Evolutionary conservation across 1,140 invertebrate species (phyloP).

Genomic region (Cyrtorhinus lividipennis): DNA sequence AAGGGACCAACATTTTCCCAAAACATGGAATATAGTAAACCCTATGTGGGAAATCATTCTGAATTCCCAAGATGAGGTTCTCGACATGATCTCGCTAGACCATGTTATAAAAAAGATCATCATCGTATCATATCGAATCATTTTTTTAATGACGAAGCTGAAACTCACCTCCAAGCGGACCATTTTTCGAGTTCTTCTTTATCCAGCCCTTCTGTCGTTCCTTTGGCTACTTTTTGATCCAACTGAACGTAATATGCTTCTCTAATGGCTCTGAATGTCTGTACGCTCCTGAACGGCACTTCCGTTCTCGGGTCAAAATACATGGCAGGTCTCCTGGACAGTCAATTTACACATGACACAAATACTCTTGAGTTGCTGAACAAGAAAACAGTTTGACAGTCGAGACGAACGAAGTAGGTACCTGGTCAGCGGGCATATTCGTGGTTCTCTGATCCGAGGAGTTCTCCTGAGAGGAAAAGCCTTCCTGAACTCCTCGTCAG

Average conservation of each 20-base stretch:
- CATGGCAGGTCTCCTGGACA: slow-evolving; percentile 55
- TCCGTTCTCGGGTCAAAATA: slow-evolving; percentile 88
- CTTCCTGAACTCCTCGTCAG: slow-evolving; percentile 57
- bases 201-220: slow-evolving; percentile 34
- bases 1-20: too few relatives aligned
- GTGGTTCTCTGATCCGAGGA: slow-evolving; percentile 32
- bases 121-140: too few relatives aligned
- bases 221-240: slow-evolving; percentile 44
- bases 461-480: slow-evolving; percentile 44
- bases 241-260: slow-evolving; percentile 83
- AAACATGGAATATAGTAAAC: too few relatives aligned
- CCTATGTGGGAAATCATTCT: too few relatives aligned
- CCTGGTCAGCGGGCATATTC: slow-evolving; percentile 60
- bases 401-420: too few relatives aligned
- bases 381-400: not conserved
- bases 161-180: slow-evolving; percentile 2
- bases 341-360: slow-evolving; percentile 12
- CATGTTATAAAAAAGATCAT: too few relatives aligned
- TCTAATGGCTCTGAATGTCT: slow-evolving; percentile 71
- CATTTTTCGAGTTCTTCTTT: slow-evolving; percentile 16
- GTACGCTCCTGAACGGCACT: slow-evolving; percentile 67
- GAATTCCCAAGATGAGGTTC: too few relatives aligned
- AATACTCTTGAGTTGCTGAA: not conserved
- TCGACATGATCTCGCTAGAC: too few relatives aligned
- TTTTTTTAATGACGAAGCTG: not conserved